Evolutionary conservation across 2,113 vertebrate genomes (phyloP), one percentile per base, ranked within the genome.

Genomic region (Cyphomyrus plagiostoma): DNA sequence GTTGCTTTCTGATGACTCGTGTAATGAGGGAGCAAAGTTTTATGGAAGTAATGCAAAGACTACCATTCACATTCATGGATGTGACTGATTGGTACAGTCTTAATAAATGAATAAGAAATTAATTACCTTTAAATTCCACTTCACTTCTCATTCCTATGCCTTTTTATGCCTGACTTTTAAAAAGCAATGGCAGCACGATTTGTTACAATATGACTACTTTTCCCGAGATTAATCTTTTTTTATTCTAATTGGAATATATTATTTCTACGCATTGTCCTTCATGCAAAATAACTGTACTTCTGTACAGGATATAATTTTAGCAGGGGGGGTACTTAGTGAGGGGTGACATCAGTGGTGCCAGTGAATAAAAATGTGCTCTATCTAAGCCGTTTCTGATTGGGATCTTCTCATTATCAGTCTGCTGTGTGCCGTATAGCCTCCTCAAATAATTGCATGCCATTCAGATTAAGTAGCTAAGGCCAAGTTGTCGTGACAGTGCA

Each of bases 391-490:
- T 53, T 48, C 45, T 39, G 70, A 91, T 86, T 91, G 48, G 35
- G 23, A 6, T 26, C 3, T 8, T 90, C 62, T 82, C 86, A 91
- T 91, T 90, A 90, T 93, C 82, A 87, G 19, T 49, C 46, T 74
- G 88, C 52, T n/a, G 49, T 80, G 89, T 90, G 84, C 53, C 66
- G 26, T 84, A 50, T 26, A 90, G 87, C 66, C 50, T 87, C 88
- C 85, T 90, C 84, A 84, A 53, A 87, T 87, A 56, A 91, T 50
- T 42, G 21, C 39, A 86, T 91, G 86, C 42, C 91, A 92, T 93
- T 92, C 91, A 89, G 58, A 91, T 92, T 89, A 56, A 92, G 62
- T 90, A 90, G 90, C 92, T 91, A 88, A 90, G 15, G 74, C 86
- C 53, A 30, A 89, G 62, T 30, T 86, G 46, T 86, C 50, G 45